Percentiles rank a stretch among this genome's conserved stretches.
These are phyloP conservation scores for Serilophus lunatus DNA, from an alignment of 2,113 vertebrate species.

Conservation along the genomic window DNA sequence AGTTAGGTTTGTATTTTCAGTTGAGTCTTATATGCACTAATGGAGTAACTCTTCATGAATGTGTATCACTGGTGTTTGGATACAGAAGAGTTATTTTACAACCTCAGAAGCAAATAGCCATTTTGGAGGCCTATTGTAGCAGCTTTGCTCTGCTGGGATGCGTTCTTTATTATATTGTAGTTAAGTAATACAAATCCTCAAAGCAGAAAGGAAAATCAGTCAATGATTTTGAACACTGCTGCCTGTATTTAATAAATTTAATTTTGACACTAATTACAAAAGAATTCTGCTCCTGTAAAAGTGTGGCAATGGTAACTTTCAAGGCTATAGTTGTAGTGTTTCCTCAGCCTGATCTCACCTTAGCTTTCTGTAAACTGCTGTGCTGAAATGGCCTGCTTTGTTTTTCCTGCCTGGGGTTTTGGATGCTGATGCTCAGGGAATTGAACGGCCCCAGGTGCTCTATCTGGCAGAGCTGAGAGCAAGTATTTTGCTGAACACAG, in stretches of 20 bases:
- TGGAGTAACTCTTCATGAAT: not conserved
- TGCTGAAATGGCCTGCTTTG: not conserved
- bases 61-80: not conserved
- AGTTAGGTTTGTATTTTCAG: not conserved
- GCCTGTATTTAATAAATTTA: not conserved
- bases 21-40: not conserved
- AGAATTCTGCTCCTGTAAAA: not conserved
- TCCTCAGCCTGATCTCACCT: not conserved
- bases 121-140: not conserved
- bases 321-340: not conserved
- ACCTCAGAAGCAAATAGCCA: not conserved
- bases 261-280: not conserved
- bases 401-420: not conserved
- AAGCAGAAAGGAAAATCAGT: not conserved
- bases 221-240: not conserved
- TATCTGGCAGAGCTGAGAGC: not conserved
- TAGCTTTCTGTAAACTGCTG: not conserved
- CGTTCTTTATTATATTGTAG: not conserved
- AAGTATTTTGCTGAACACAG: not conserved
- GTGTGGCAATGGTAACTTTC: not conserved
- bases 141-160: not conserved
- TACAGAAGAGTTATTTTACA: not conserved
- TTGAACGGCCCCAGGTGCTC: not conserved
- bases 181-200: not conserved
- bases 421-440: not conserved